Base-by-base conservation (phyloP, 2,797 vertebrate genomes). In the Pseudochromis fuscus region DNA sequence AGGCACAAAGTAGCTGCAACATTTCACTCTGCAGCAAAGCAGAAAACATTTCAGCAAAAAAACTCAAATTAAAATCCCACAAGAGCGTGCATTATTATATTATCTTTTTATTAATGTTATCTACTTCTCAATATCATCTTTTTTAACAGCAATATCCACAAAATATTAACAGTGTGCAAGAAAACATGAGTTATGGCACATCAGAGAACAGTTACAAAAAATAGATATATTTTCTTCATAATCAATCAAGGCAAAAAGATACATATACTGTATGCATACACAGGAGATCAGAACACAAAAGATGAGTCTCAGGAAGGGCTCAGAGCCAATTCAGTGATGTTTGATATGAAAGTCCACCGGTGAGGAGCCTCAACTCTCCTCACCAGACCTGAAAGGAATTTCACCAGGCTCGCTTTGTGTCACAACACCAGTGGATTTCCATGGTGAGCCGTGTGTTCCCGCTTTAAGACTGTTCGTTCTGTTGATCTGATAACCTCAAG, bases 71-170 rank as follows among this genome's bases (percentile, higher is more conserved):
- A 65, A 60, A 46, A 52, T 5, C 0, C 67, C 42, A 62, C 49
- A 61, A 45, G 27, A 46, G 10, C 15, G 28, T 24, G 15, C 63
- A 56, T 87, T 78, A 87, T 89, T 86, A 89, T 91, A 89, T 90
- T 73, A 86, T 89, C 77, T 86, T 91, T 91, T 92, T 91, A 92
- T 91, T 92, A 89, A 90, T 89, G 88, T 91, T 86, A 88, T 94
- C 93, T 94, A 94, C 91, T 92, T 92, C 88, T 93, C 85, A 89
- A 91, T 90, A 87, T 90, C 86, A 81, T 93, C 58, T 90, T 90
- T 86, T 91, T 89, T 79, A 94, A 95, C 93, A 95, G 93, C 94
- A 90, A 96, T 93, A 87, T 95, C 93, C 96, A 96, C 95, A 93
- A 93, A 93, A 96, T 95, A 95, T 92, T 91, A 90, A 95, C 94